These are phyloP conservation scores for Theristicus caerulescens DNA, from an alignment of 2,113 vertebrate genomes.

Conservation along the genomic window DNA sequence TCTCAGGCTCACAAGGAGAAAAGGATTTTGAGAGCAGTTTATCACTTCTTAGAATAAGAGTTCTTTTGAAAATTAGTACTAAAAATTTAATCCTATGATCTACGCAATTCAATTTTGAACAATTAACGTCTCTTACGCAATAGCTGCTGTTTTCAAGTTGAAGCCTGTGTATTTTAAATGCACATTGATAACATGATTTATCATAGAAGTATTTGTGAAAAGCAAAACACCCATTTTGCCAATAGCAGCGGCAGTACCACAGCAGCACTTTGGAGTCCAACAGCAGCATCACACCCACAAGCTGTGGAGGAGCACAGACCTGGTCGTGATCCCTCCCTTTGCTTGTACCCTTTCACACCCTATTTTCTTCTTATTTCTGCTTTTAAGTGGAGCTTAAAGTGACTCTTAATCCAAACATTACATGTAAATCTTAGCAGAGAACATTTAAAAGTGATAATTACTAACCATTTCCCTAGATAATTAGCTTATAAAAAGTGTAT, in stretches of 20 bases:
- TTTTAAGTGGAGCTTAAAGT: neutral
- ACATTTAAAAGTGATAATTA: slow-evolving; percentile 26
- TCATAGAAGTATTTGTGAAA: neutral
- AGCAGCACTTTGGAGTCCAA: neutral
- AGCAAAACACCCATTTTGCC: neutral
- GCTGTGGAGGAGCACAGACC: neutral
- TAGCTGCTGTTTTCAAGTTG: neutral
- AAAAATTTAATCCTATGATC: neutral
- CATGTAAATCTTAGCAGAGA: neutral
- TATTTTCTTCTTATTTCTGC: neutral
- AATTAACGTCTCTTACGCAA: neutral
- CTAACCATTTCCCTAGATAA: slow-evolving; percentile 28
- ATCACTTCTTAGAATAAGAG: neutral
- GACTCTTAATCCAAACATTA: neutral
- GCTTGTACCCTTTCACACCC: neutral
- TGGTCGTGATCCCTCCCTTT: neutral
- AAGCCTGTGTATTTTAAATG: neutral
- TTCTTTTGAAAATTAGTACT: neutral
- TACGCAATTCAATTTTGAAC: neutral
- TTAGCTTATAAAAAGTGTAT: slow-evolving; percentile 51
- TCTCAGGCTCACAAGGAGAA: neutral
- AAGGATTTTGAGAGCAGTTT: neutral
- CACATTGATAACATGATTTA: neutral
- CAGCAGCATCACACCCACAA: neutral
- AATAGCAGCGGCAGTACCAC: neutral